Evolutionary conservation across 2,113 vertebrate species (phyloP).

Genomic region (Apeltes quadracus): DNA sequence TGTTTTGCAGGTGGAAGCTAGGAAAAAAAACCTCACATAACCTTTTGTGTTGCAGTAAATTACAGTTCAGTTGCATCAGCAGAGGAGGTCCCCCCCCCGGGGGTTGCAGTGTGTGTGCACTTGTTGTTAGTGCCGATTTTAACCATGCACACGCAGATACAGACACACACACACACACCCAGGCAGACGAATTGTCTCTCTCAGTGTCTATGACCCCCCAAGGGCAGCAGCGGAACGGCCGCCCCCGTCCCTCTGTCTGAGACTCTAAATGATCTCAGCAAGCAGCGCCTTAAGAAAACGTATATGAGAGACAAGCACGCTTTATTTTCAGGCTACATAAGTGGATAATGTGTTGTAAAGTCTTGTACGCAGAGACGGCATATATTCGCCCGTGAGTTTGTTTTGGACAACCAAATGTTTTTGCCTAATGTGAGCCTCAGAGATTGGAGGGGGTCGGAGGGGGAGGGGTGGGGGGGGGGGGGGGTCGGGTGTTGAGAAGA

Average conservation of each 20-base stretch:
- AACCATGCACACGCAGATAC: conserved; percentile 55
- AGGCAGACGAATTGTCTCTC: conserved; percentile 63
- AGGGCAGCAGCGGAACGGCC: conserved; percentile 64
- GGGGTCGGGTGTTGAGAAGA: conserved; percentile 37
- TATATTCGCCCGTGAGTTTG: conserved; percentile 28
- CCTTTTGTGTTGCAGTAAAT: conserved; percentile 78
- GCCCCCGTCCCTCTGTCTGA: conserved; percentile 65
- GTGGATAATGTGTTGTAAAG: conserved; percentile 65
- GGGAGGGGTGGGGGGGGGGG: not conserved
- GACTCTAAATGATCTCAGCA: conserved; percentile 69
- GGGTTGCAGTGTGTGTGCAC: conserved; percentile 50
- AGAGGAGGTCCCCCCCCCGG: conserved; percentile 64
- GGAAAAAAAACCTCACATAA: conserved; percentile 62
- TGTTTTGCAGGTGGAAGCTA: conserved; percentile 62
- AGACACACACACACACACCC: conserved; percentile 25
- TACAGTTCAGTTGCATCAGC: conserved; percentile 80
- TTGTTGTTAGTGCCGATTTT: conserved; percentile 65
- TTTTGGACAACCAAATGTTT: conserved; percentile 33
- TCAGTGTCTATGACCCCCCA: conserved; percentile 63
- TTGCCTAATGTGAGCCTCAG: conserved; percentile 27
- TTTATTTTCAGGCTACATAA: conserved; percentile 70
- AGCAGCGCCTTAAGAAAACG: conserved; percentile 55
- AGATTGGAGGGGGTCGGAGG: not conserved
- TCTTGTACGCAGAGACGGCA: conserved; percentile 33
- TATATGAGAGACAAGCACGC: conserved; percentile 46